Percentiles rank a stretch among this genome's conserved stretches.
phyloP scores from a whole-genome alignment of 2,888 invertebrate species.

The Cheilosia vernalis region DNA sequence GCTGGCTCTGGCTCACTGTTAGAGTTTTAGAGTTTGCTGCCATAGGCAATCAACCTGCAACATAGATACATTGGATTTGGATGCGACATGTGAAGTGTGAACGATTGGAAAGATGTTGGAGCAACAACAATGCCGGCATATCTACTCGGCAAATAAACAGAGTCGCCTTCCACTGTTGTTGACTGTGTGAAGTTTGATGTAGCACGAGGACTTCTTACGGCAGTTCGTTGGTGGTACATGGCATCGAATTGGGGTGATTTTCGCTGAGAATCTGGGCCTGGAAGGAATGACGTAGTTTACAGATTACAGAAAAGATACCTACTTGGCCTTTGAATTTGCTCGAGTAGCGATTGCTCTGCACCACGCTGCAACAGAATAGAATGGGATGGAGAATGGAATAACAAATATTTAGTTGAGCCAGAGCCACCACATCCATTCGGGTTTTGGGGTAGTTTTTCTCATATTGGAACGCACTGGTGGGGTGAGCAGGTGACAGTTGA shows the following conservation, averaged over 20 bases:
- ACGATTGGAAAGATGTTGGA: constrained; percentile 31
- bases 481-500: not conserved
- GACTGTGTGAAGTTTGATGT: not conserved
- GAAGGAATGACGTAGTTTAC: constrained; percentile 70
- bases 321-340: constrained; percentile 41
- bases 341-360: constrained; percentile 43
- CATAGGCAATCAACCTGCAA: not conserved
- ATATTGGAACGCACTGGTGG: not conserved
- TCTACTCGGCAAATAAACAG: not conserved
- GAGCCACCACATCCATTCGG: not conserved
- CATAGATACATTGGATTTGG: constrained; percentile 12
- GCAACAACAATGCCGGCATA: constrained; percentile 12
- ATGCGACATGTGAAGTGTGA: not conserved
- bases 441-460: not conserved
- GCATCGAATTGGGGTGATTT: constrained; percentile 38
- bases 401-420: constrained; percentile 68
- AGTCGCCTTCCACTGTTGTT: not conserved
- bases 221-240: not conserved
- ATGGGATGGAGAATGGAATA: constrained; percentile 33
- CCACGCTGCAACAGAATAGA: constrained; percentile 39
- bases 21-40: not conserved
- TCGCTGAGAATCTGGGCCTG: constrained; percentile 64
- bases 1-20: too few species aligned
- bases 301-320: constrained; percentile 35
- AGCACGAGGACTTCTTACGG: too few species aligned